Conservation (phyloP, 2,888 invertebrate species). For the Campopleginae sp. region DNA sequence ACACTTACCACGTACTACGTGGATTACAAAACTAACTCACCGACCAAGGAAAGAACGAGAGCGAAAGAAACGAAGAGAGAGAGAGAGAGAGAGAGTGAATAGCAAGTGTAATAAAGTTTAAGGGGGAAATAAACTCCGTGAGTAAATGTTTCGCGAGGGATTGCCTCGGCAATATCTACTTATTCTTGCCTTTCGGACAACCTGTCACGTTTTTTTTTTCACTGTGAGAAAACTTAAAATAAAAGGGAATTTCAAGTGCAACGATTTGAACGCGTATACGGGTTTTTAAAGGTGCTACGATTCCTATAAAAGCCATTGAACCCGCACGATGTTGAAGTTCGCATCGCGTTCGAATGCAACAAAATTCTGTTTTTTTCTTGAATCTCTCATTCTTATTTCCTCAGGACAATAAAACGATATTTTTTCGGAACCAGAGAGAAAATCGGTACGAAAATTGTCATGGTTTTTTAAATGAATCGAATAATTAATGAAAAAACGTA, state of each 20-base stretch:
- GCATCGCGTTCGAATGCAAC: no score
- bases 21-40: constrained; percentile 44
- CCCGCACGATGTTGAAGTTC: no score
- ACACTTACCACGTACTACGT: constrained; percentile 15
- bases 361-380: no score
- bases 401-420: no score
- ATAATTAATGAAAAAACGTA: no score
- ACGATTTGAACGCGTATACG: neutral
- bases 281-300: neutral
- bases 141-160: constrained; percentile 12
- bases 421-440: no score
- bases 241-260: neutral
- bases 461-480: no score
- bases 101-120: constrained; percentile 33
- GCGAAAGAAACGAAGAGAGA: constrained; percentile 3
- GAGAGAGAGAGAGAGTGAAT: neutral
- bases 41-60: neutral
- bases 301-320: neutral
- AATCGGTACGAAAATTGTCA: no score
- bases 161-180: neutral
- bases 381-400: no score
- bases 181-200: neutral
- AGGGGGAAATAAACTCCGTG: constrained; percentile 19
- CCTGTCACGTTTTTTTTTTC: neutral
- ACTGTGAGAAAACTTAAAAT: neutral